Conservation (phyloP, 2,888 invertebrate genomes). For the Drosophila conformis region DNA sequence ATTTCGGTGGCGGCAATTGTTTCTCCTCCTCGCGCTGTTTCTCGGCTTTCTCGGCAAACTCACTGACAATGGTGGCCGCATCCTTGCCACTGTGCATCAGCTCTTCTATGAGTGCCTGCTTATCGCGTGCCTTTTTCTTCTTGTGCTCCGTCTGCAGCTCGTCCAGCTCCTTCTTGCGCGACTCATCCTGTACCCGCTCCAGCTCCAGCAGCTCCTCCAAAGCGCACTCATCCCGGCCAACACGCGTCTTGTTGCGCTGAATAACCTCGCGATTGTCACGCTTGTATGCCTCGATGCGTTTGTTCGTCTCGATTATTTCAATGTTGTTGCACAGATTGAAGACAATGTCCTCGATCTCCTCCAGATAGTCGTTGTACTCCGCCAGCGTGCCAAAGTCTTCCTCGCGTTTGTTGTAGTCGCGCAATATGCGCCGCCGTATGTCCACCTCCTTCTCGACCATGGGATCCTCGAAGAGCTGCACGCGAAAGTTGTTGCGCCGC, state of each 20-base stretch:
- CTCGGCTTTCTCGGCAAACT: slow-evolving; percentile 90
- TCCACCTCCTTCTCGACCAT: slow-evolving; percentile 99
- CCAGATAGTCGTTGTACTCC: slow-evolving; percentile 98
- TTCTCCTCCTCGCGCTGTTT: slow-evolving; percentile 88
- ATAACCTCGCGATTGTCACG: slow-evolving; percentile 95
- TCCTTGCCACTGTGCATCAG: slow-evolving; percentile 96
- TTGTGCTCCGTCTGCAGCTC: slow-evolving; percentile 89
- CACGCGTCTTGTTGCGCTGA: slow-evolving; percentile 91
- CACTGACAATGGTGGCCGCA: slow-evolving; percentile 94
- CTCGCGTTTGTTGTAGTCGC: slow-evolving; percentile 97
- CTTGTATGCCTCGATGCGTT: slow-evolving; percentile 95
- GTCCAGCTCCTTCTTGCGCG: slow-evolving; percentile 89
- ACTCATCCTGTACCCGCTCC: slow-evolving; percentile 91
- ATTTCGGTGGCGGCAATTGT: slow-evolving; percentile 81
- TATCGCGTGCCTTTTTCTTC: slow-evolving; percentile 93
- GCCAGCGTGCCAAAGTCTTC: slow-evolving; percentile 94
- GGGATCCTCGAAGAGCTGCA: slow-evolving; percentile 98
- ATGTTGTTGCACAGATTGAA: slow-evolving; percentile 96
- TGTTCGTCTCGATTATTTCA: slow-evolving; percentile 94
- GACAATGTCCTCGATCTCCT: slow-evolving; percentile 96
- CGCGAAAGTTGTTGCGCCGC: slow-evolving; percentile 94
- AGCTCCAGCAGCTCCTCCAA: slow-evolving; percentile 93
- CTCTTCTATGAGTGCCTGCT: slow-evolving; percentile 97
- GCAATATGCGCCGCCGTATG: slow-evolving; percentile 93
- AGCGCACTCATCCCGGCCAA: slow-evolving; percentile 93